These are phyloP conservation scores for Propithecus deckenii DNA, from an alignment of 2,797 vertebrate genomes.

Conservation along the genomic window DNA sequence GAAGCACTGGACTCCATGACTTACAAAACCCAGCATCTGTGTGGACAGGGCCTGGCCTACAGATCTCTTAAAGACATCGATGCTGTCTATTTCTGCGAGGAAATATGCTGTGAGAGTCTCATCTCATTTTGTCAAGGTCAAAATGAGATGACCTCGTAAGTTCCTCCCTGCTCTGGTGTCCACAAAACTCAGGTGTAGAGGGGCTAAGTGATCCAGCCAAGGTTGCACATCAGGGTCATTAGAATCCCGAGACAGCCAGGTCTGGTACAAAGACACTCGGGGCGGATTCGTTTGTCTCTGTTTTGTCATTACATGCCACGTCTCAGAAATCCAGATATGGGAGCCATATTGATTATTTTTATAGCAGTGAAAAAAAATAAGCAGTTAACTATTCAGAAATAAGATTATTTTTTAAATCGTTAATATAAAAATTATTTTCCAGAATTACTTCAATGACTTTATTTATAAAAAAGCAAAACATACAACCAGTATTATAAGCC, in stretches of 20 bases:
- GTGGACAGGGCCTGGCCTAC: background rate
- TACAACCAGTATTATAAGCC: background rate
- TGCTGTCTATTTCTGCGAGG: background rate
- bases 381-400: background rate
- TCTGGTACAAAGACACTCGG: background rate
- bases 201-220: background rate
- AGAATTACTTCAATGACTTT: background rate
- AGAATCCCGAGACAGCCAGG: background rate
- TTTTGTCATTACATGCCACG: background rate
- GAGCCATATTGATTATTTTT: background rate
- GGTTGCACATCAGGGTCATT: background rate
- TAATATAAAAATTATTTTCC: background rate
- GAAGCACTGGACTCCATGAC: background rate
- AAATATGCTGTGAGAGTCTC: background rate
- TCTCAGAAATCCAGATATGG: background rate
- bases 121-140: background rate
- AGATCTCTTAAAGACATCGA: background rate
- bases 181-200: background rate
- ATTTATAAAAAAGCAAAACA: background rate
- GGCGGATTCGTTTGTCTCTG: background rate
- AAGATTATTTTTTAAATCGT: background rate
- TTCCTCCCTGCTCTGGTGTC: background rate
- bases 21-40: background rate
- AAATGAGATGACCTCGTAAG: background rate
- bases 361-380: background rate